Conservation (phyloP, 2,113 vertebrate species). For the Dasypus novemcinctus region DNA sequence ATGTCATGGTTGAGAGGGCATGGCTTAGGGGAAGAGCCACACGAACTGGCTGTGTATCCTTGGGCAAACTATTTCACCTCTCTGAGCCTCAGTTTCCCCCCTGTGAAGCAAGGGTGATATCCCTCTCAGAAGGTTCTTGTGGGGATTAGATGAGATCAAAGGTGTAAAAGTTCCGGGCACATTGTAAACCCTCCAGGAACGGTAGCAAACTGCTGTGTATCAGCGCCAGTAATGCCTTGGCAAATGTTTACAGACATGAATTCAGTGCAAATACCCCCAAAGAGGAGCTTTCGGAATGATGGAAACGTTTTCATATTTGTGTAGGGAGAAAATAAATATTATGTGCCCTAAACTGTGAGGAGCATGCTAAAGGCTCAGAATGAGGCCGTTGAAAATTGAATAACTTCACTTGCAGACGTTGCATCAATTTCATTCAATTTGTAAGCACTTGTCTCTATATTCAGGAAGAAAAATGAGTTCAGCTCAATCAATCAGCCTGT, state of each 20-base stretch:
- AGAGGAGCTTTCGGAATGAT: neutral
- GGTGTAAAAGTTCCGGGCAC: neutral
- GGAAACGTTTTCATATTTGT: slow-evolving; percentile 50
- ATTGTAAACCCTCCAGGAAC: neutral
- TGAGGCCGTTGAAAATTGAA: slow-evolving; percentile 31
- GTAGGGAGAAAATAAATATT: slow-evolving; percentile 51
- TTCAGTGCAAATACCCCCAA: neutral
- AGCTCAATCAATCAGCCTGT: neutral
- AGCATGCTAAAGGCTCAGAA: slow-evolving; percentile 45
- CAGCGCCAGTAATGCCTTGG: neutral
- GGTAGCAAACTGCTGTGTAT: neutral
- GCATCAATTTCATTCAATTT: slow-evolving; percentile 62
- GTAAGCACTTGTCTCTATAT: slow-evolving; percentile 58
- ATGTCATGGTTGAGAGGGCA: neutral
- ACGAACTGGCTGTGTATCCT: neutral
- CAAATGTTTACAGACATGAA: slow-evolving; percentile 11
- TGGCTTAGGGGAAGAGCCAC: neutral
- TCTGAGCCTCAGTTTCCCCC: neutral
- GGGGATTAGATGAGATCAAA: neutral
- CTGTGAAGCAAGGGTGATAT: neutral
- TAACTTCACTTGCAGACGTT: slow-evolving; percentile 36
- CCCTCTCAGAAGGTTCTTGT: neutral
- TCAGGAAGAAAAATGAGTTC: slow-evolving; percentile 61
- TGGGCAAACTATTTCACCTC: neutral
- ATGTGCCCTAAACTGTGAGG: slow-evolving; percentile 43